phyloP scores from a whole-genome alignment of 2,797 vertebrate genomes.

The Protosalanx chinensis region DNA sequence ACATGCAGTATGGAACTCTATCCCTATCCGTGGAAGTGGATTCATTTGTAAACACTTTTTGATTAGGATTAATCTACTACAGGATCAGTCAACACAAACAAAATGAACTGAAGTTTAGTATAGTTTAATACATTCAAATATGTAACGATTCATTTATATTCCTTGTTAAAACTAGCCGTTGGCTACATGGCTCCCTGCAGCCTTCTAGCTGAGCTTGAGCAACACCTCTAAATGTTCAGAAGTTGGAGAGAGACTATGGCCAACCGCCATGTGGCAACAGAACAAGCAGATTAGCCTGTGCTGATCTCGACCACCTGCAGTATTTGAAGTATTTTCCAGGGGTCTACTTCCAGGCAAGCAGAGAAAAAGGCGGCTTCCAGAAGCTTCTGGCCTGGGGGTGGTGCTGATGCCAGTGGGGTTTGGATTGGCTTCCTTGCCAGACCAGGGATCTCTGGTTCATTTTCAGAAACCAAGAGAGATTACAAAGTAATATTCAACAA shows the following conservation, averaged over 20 bases:
- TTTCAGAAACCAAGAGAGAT: constrained; percentile 6
- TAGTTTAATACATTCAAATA: too few species aligned
- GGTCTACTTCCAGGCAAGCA: constrained; percentile 24
- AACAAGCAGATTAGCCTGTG: constrained; percentile 33
- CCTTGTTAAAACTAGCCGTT: not conserved
- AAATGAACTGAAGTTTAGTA: not conserved
- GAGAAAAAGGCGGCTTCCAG: constrained; percentile 44
- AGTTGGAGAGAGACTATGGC: constrained; percentile 8
- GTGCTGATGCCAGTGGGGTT: constrained; percentile 21
- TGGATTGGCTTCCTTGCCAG: constrained; percentile 14
- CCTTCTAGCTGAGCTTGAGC: not conserved
- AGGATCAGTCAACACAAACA: not conserved
- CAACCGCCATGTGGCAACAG: constrained; percentile 37
- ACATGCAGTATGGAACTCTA: too few species aligned
- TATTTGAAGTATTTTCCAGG: constrained; percentile 39
- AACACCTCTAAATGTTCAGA: not conserved
- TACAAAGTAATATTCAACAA: not conserved
- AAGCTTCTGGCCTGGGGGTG: constrained; percentile 19
- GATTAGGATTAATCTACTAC: not conserved
- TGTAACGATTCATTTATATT: not conserved
- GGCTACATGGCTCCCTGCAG: not conserved
- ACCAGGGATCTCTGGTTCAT: constrained; percentile 7
- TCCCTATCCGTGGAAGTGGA: too few species aligned
- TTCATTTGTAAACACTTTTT: too few species aligned
- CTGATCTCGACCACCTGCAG: constrained; percentile 42